phyloP scores from a whole-genome alignment of 2,888 invertebrate species.

The Nymphalis urticae region DNA sequence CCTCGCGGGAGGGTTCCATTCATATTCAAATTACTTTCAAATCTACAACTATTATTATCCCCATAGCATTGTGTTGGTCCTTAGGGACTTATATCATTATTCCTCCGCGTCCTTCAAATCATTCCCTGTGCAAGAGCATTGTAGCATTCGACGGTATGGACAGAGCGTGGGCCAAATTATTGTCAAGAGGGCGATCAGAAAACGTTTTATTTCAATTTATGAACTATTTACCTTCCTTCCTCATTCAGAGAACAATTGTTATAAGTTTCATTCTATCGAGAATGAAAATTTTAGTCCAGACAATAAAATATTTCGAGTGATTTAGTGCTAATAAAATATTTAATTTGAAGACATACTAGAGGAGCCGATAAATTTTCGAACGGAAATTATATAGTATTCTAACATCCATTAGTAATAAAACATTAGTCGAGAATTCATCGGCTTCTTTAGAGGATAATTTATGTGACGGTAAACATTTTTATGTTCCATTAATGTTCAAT shows the following conservation, averaged over 20 bases:
- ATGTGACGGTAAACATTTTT: conserved; percentile 77
- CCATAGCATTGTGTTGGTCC: conserved; percentile 73
- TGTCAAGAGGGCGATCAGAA: conserved; percentile 66
- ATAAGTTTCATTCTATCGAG: conserved; percentile 58
- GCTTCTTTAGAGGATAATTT: conserved; percentile 75
- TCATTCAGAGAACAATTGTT: conserved; percentile 62
- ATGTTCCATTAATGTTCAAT: conserved; percentile 75
- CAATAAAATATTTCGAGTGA: conserved; percentile 52
- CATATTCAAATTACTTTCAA: conserved; percentile 81
- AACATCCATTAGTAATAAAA: conserved; percentile 74
- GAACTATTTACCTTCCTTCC: conserved; percentile 58
- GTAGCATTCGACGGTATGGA: conserved; percentile 62
- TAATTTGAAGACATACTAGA: conserved; percentile 47
- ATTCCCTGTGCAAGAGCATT: conserved; percentile 71
- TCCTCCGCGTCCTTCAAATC: conserved; percentile 73
- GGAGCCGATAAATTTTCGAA: conserved; percentile 54
- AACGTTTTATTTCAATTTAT: conserved; percentile 76
- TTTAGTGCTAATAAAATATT: conserved; percentile 54
- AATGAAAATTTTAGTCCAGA: conserved; percentile 53
- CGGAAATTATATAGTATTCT: conserved; percentile 58
- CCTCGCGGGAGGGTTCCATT: conserved; percentile 77
- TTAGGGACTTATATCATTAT: conserved; percentile 78
- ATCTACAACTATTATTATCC: conserved; percentile 81
- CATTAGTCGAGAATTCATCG: conserved; percentile 71
- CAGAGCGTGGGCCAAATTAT: conserved; percentile 60